Conservation (phyloP, 2,888 invertebrate species). For the Pycnomerus fuliginosus region DNA sequence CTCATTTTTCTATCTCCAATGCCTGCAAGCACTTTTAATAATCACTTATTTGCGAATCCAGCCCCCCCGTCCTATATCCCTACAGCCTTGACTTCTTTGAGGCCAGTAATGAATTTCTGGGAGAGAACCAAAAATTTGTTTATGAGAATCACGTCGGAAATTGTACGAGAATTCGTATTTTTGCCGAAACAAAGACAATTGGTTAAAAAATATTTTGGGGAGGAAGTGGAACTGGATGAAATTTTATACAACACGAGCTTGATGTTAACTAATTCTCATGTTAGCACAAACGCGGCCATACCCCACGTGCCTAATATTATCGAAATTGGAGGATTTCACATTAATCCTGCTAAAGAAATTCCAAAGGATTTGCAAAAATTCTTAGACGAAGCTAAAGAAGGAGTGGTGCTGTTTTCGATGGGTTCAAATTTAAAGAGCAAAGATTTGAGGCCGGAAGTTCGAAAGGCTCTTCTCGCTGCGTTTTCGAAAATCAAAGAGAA, state of each 20-base stretch:
- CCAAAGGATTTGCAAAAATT: constrained; percentile 32
- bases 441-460: constrained; percentile 37
- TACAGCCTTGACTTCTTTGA: constrained; percentile 14
- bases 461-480: constrained; percentile 41
- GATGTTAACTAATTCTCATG: constrained; percentile 50
- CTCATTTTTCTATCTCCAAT: constrained; percentile 30
- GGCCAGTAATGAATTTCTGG: constrained; percentile 45
- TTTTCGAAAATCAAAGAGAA: constrained; percentile 48
- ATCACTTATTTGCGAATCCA: constrained; percentile 36
- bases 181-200: constrained; percentile 30
- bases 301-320: constrained; percentile 58
- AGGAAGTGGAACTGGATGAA: constrained; percentile 32
- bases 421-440: constrained; percentile 49
- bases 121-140: too few species aligned
- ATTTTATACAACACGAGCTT: constrained; percentile 37
- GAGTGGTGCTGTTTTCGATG: constrained; percentile 49
- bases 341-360: constrained; percentile 35
- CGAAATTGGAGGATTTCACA: constrained; percentile 59
- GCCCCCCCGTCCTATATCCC: constrained; percentile 29
- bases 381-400: constrained; percentile 32
- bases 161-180: too few species aligned
- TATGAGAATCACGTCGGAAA: too few species aligned
- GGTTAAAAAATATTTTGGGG: constrained; percentile 35
- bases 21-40: constrained; percentile 25
- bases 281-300: constrained; percentile 52